Base-by-base conservation (phyloP, 2,797 vertebrate species). In the Catostomus latipinnis region DNA sequence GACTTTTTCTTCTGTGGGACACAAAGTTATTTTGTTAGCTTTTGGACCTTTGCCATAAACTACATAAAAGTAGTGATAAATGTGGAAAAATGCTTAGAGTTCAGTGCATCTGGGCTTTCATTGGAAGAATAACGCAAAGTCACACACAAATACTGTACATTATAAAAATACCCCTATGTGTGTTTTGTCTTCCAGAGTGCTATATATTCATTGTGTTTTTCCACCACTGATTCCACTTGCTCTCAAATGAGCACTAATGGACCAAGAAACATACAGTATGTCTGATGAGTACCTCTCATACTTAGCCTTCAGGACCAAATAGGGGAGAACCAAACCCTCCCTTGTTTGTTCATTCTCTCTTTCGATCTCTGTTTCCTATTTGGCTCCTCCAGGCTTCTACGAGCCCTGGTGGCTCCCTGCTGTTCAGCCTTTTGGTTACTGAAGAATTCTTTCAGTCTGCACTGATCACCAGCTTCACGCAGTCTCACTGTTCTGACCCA, bases 281-380 rank as follows among this genome's bases (percentile, higher is more conserved):
- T 34, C 60, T 2, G 5, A 43, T 11, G 6, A 43, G 12, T 62
- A 62, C 60, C 3, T 6, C 11, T 60, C 14, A 60, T 60, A 62
- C 22, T 34, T 34, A 50, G 53, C 46, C 65, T 3, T 6, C 13
- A 76, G 46, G 53, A 60, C 18, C 13, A 50, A 76, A 68, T 1
- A 34, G 8, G 45, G 6, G 18, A 70, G 9, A 12, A 16, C 6
- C 16, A 58, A 50, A 69, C 1, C 6, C 18, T 68, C 67, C 18
- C 16, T 68, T 50, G 56, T 69, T 54, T 62, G n/a, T 46, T 78
- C 72, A 14, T 54, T 63, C 7, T 66, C 34, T 34, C 34, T 34
- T 34, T 34, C 34, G 34, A 34, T 34, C 34, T 34, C 34, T 5
- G 13, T 50, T n/a, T 2, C 50, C 12, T 43, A 16, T 61, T 52